These are phyloP conservation scores for Protonemura montana DNA, from an alignment of 2,888 invertebrate species.

Conservation along the genomic window DNA sequence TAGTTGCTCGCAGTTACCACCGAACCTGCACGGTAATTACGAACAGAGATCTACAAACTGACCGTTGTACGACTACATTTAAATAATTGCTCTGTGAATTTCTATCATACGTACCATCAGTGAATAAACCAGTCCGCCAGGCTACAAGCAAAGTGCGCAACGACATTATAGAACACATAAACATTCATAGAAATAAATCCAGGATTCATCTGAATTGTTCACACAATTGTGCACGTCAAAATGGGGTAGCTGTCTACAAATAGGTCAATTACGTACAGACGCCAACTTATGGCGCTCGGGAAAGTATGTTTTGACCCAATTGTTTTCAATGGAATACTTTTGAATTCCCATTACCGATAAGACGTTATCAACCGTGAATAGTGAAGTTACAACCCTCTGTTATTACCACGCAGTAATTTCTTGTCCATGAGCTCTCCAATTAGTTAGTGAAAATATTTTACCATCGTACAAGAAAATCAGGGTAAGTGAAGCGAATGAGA, in stretches of 20 bases:
- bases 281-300: not conserved
- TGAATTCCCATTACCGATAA: not conserved
- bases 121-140: not conserved
- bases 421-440: too few relatives aligned
- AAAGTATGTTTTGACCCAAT: not conserved
- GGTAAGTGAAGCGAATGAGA: too few relatives aligned
- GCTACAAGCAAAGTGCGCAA: not conserved
- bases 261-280: not conserved
- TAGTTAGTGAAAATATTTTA: too few relatives aligned
- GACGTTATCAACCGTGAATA: too few relatives aligned
- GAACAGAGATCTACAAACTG: not conserved
- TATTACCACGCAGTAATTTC: too few relatives aligned
- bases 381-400: too few relatives aligned
- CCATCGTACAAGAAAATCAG: too few relatives aligned
- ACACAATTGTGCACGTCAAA: not conserved
- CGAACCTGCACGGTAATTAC: too few relatives aligned
- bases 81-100: not conserved
- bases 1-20: too few relatives aligned
- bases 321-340: not conserved
- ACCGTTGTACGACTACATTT: not conserved
- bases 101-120: not conserved
- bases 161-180: not conserved
- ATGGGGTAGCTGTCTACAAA: not conserved
- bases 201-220: not conserved
- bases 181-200: not conserved